phyloP scores from a whole-genome alignment of 2,113 vertebrate genomes.

The Calidris pugnax region DNA sequence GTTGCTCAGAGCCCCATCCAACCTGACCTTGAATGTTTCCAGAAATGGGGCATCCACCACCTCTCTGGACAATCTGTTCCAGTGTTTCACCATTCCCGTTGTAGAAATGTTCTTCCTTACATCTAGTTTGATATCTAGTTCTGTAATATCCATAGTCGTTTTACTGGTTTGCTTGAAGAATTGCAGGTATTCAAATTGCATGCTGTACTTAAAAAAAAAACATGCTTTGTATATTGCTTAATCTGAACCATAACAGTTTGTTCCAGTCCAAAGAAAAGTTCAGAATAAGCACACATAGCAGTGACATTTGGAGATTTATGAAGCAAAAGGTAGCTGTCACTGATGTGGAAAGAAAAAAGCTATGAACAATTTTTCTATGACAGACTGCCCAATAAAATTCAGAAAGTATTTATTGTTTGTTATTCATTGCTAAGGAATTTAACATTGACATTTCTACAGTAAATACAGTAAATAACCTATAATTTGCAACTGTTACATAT shows the following conservation, averaged over 20 bases:
- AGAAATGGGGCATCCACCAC: too few relatives aligned
- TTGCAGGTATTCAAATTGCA: not conserved
- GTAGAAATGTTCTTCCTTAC: not conserved
- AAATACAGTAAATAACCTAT: not conserved
- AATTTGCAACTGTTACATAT: not conserved
- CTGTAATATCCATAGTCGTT: not conserved
- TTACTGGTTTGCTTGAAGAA: not conserved
- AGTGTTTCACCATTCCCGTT: not conserved
- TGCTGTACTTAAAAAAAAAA: not conserved
- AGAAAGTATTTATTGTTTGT: not conserved
- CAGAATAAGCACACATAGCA: not conserved
- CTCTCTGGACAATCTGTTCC: not conserved
- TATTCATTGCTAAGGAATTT: not conserved
- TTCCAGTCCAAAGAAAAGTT: not conserved
- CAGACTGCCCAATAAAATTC: not conserved
- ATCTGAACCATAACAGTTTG: not conserved
- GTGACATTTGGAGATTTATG: conserved; percentile 1
- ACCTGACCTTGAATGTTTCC: not conserved
- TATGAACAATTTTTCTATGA: not conserved
- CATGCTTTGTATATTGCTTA: not conserved
- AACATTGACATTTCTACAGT: not conserved
- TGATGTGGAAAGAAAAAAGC: not conserved
- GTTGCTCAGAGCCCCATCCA: not conserved
- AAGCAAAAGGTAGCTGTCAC: not conserved
- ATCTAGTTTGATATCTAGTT: not conserved